phyloP scores from a whole-genome alignment of 1,140 invertebrate species.

The Brachionus rotundiformis region DNA sequence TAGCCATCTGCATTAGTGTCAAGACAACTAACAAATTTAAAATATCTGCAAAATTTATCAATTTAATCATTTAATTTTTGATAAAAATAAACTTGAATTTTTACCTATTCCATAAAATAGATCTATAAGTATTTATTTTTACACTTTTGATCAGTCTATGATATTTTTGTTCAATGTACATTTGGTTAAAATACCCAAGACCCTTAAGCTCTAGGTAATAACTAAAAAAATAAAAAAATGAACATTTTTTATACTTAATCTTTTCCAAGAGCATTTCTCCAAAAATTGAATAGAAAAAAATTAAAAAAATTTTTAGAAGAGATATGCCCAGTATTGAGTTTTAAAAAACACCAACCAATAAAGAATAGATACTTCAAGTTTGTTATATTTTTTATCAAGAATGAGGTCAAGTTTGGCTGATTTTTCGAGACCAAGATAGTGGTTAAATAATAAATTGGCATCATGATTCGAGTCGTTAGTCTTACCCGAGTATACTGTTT shows the following conservation, averaged over 20 bases:
- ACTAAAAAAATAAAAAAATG: slow-evolving; percentile 22
- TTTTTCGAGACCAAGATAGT: slow-evolving; percentile 23
- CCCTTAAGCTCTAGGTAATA: slow-evolving; percentile 43
- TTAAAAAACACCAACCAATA: slow-evolving; percentile 23
- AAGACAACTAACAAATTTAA: neutral
- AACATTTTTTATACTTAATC: neutral
- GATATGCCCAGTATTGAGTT: neutral
- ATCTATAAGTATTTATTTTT: neutral
- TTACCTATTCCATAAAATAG: slow-evolving; percentile 38
- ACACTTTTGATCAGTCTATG: neutral
- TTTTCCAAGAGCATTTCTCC: neutral
- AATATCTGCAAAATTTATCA: neutral
- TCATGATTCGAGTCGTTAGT: neutral
- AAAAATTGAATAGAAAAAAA: neutral
- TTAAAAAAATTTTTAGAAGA: neutral
- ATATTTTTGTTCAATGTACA: neutral
- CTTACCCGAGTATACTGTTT: neutral
- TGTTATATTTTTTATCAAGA: neutral
- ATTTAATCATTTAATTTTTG: neutral
- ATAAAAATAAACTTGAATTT: too few species aligned
- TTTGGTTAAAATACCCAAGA: neutral
- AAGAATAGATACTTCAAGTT: neutral
- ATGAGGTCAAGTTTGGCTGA: neutral
- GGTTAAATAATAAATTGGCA: neutral
- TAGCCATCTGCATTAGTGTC: neutral